Evolutionary conservation across 2,888 invertebrate genomes (phyloP), one percentile per base, ranked within the genome.

Genomic region (Neocrepidodera transversa): DNA sequence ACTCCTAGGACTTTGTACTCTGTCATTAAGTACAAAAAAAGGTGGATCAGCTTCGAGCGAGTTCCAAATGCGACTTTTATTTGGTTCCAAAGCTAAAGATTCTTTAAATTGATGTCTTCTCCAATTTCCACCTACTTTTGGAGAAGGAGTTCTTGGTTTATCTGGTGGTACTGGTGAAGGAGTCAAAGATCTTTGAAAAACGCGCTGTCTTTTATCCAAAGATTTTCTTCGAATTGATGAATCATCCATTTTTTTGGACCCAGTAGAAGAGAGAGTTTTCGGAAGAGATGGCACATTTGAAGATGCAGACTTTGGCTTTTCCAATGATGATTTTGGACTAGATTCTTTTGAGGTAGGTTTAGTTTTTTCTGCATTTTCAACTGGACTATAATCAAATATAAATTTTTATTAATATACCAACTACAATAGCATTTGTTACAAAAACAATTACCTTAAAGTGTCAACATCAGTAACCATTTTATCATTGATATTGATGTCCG

Each of bases 11-110:
- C 36, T 61, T 1, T 49, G 59, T 6, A 35, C 30, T 7, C 32
- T 45, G 23, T 69, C 71, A 30, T 72, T 71, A 8, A 73, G 48
- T 14, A 76, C 69, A 23, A 72, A 63, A 57, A 76, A 75, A 47
- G 75, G 72, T 5, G 65, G 67, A 49, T 66, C 64, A 18, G 62
- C 52, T 14, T 62, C 58, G 17, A 49, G 36, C n/a, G 60, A 56
- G 28, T 54, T 49, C 59, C 59, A 54, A 42, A 18, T 13, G 47
- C 8, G 36, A 8, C 8, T 7, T 4, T 38, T 38, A 11, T 28
- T 16, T 11, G 48, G 18, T 4, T 43, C 57, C 14, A 18, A 38
- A 8, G 38, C 28, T 11, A 23, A 10, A 1, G 28, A 20, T 11
- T 30, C 42, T 13, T 36, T 59, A 10, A 48, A 26, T 18, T 47